phyloP scores from a whole-genome alignment of 2,113 vertebrate species.

The Coregonus clupeaformis region DNA sequence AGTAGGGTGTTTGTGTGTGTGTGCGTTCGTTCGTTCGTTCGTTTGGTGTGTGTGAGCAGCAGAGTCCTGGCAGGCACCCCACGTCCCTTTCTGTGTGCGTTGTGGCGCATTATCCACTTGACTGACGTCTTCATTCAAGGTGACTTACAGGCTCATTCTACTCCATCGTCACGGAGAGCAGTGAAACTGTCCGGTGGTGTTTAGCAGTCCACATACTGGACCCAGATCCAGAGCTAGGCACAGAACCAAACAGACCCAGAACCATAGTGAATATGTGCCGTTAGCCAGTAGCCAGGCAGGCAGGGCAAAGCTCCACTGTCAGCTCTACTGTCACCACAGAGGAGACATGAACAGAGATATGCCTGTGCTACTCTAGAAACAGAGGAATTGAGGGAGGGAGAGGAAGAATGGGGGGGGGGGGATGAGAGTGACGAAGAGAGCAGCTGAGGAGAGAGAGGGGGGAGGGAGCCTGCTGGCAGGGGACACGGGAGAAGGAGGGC shows the following conservation, averaged over 20 bases:
- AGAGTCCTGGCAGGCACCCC: too few species aligned
- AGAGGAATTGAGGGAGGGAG: slow-evolving; percentile 8
- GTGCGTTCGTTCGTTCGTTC: too few species aligned
- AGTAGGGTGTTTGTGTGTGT: too few species aligned
- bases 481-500: neutral
- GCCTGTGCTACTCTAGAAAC: slow-evolving; percentile 36
- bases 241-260: neutral
- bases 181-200: neutral
- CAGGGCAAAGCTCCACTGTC: slow-evolving; percentile 48
- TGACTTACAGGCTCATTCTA: slow-evolving; percentile 34
- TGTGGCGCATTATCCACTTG: slow-evolving; percentile 36
- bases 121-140: slow-evolving; percentile 52
- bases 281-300: slow-evolving; percentile 26
- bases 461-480: neutral
- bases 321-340: slow-evolving; percentile 47
- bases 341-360: slow-evolving; percentile 41
- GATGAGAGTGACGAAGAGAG: neutral
- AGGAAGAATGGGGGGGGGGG: slow-evolving; percentile 18
- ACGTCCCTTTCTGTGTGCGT: slow-evolving; percentile 6
- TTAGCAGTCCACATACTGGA: neutral
- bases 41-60: neutral
- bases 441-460: neutral
- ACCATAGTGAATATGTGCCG: neutral
- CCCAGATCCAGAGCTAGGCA: neutral
- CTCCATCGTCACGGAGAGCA: neutral